Conservation (phyloP, 2,797 vertebrate genomes). For the Pteronotus mesoamericanus region DNA sequence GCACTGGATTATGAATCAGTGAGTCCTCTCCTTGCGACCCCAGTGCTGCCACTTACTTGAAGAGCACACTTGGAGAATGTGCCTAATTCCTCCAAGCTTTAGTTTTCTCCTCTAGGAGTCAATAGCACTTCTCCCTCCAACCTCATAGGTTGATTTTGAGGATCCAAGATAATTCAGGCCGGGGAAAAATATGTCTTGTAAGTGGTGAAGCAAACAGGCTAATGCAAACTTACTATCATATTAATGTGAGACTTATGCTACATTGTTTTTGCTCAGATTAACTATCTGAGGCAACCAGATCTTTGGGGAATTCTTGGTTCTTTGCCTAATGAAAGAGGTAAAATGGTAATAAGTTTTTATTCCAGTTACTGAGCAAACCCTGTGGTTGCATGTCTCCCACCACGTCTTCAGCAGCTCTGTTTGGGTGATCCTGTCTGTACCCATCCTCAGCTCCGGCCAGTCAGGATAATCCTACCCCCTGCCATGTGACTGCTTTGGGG, state of each 20-base stretch:
- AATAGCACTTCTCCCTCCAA: neutral
- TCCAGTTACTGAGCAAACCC: neutral
- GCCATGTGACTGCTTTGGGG: neutral
- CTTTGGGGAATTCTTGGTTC: neutral
- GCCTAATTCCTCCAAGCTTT: neutral
- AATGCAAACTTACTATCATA: neutral
- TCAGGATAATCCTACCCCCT: neutral
- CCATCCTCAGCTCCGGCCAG: neutral
- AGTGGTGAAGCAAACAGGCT: neutral
- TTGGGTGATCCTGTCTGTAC: neutral
- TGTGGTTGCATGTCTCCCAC: fast-evolving
- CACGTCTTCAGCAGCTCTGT: neutral
- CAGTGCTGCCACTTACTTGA: neutral
- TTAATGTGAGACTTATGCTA: neutral
- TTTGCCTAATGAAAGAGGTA: neutral
- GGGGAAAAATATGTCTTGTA: neutral
- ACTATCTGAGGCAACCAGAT: neutral
- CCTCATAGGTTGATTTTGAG: neutral
- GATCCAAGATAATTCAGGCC: neutral
- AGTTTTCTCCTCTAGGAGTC: neutral
- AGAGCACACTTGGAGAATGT: neutral
- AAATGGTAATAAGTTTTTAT: neutral
- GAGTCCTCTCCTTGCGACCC: neutral
- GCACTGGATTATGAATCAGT: neutral
- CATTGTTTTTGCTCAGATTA: neutral